These are phyloP conservation scores for Strix uralensis DNA, from an alignment of 2,113 vertebrate genomes.

Conservation along the genomic window DNA sequence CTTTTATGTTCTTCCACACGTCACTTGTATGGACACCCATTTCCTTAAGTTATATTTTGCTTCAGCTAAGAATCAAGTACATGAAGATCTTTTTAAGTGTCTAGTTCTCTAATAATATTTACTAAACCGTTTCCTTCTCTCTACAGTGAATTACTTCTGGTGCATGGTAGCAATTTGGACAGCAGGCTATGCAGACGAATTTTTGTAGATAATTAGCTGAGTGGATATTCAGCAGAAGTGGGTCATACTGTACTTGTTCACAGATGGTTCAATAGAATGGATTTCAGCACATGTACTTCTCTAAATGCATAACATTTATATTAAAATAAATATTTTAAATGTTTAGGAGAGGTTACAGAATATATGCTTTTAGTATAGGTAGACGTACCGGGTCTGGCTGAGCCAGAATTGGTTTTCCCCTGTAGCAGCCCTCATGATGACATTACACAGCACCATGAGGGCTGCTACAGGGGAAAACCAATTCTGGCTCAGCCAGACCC, in stretches of 20 bases:
- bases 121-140: slow-evolving; percentile 25
- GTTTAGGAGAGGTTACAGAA: neutral
- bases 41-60: neutral
- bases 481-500: too few species aligned
- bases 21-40: neutral
- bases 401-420: too few species aligned
- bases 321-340: neutral
- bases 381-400: neutral
- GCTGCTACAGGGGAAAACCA: too few species aligned
- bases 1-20: neutral
- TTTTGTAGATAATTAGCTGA: slow-evolving; percentile 52
- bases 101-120: neutral
- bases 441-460: too few species aligned
- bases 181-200: neutral
- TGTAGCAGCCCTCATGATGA: too few species aligned
- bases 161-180: slow-evolving; percentile 2
- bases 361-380: neutral
- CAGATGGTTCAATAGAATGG: slow-evolving; percentile 35
- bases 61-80: neutral
- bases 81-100: neutral
- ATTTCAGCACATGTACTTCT: neutral
- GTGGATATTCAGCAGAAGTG: slow-evolving; percentile 46
- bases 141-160: slow-evolving; percentile 12
- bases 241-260: slow-evolving; percentile 37
- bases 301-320: neutral